These are phyloP conservation scores for Miichthys miiuy DNA, from an alignment of 2,797 vertebrate species.

Conservation along the genomic window DNA sequence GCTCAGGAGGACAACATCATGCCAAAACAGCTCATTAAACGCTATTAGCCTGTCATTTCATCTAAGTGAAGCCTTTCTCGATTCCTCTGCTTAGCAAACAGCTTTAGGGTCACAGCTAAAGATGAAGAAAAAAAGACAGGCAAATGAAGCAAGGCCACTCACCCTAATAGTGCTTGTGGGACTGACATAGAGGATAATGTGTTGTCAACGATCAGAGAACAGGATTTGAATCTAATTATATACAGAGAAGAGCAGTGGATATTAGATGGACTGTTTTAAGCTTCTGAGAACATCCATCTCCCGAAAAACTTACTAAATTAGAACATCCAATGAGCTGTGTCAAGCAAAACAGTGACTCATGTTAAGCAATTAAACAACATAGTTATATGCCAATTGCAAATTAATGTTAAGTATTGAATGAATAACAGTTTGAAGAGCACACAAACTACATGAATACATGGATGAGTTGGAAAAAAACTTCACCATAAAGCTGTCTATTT, in stretches of 20 bases:
- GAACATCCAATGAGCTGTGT: conserved; percentile 59
- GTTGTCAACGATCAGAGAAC: conserved; percentile 78
- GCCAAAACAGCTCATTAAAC: conserved; percentile 87
- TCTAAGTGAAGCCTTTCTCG: conserved; percentile 83
- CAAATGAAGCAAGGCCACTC: conserved; percentile 74
- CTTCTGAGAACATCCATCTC: conserved; percentile 38
- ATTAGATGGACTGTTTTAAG: conserved; percentile 48
- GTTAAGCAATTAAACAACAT: conserved; percentile 39
- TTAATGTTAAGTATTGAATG: conserved; percentile 47
- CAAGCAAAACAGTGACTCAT: conserved; percentile 36
- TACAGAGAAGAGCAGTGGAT: conserved; percentile 49
- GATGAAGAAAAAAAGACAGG: conserved; percentile 57
- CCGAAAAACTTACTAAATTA: conserved; percentile 35
- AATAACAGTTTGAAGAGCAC: conserved; percentile 27
- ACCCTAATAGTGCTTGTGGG: conserved; percentile 77
- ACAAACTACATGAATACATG: conserved; percentile 17
- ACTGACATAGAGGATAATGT: conserved; percentile 75
- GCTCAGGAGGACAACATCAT: conserved; percentile 77
- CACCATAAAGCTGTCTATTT: neutral
- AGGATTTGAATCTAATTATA: conserved; percentile 78
- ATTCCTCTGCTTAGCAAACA: conserved; percentile 82
- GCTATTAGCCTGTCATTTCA: conserved; percentile 87
- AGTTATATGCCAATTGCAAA: conserved; percentile 43
- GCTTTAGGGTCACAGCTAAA: conserved; percentile 76
- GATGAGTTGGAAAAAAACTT: neutral